These are phyloP conservation scores for Pseudorasbora parva DNA, from an alignment of 2,113 vertebrate genomes.

Conservation along the genomic window DNA sequence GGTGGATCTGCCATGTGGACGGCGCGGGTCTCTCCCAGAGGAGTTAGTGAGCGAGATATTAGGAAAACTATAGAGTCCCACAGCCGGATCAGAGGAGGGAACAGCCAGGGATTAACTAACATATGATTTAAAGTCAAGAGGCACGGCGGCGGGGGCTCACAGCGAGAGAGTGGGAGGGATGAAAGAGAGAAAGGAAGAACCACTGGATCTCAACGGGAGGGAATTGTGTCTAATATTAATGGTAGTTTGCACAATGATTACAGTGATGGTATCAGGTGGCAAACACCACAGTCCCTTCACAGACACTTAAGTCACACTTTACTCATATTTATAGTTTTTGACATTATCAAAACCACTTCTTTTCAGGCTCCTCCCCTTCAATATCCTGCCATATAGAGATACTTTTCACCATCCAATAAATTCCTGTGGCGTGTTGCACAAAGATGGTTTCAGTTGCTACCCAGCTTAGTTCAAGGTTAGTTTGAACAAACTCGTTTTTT, in stretches of 20 bases:
- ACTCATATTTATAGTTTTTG: neutral
- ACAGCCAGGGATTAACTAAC: slow-evolving; percentile 41
- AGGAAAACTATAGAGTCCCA: slow-evolving; percentile 28
- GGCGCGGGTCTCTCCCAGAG: slow-evolving; percentile 34
- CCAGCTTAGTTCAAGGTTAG: too few relatives aligned
- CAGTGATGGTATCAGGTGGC: neutral
- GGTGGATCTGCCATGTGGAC: slow-evolving; percentile 84
- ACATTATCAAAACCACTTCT: too few relatives aligned
- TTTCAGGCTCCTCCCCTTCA: neutral
- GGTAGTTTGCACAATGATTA: too few relatives aligned
- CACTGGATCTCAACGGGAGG: neutral
- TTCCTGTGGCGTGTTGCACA: too few relatives aligned
- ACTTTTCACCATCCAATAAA: neutral
- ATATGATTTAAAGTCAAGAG: slow-evolving; percentile 50
- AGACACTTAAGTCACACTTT: neutral
- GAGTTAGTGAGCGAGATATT: slow-evolving; percentile 53
- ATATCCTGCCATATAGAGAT: neutral
- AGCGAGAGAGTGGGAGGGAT: slow-evolving; percentile 55
- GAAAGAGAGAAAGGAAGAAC: slow-evolving; percentile 54
- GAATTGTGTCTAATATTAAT: neutral
- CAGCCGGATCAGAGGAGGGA: slow-evolving; percentile 33
- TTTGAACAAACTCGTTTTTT: too few relatives aligned
- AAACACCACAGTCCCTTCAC: neutral
- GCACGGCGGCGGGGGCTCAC: slow-evolving; percentile 64
- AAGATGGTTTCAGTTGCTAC: too few relatives aligned